Evolutionary conservation across 2,797 vertebrate genomes (phyloP).

Genomic region (Anisognathus igniventris): DNA sequence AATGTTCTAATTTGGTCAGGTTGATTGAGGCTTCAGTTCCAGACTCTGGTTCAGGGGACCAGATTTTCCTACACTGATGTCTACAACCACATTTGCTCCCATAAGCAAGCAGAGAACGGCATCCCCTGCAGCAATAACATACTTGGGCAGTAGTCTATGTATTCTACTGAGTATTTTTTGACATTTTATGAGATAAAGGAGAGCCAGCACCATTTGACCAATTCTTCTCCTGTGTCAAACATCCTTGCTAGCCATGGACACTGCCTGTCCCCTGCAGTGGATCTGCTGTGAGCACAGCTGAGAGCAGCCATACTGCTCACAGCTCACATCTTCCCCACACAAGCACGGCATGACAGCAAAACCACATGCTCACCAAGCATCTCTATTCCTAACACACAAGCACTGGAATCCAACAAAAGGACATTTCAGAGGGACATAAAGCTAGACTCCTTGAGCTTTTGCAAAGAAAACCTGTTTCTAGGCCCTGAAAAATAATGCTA

Average conservation of each 20-base stretch:
- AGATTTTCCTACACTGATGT: neutral
- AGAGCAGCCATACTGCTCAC: neutral
- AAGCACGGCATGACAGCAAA: neutral
- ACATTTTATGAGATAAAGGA: neutral
- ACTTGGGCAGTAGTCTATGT: neutral
- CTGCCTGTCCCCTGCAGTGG: neutral
- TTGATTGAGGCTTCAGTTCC: neutral
- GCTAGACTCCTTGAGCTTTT: neutral
- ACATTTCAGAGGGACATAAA: neutral
- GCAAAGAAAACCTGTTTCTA: neutral
- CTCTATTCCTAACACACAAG: neutral
- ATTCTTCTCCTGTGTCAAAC: neutral
- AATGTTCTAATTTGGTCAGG: neutral
- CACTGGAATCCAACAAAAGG: neutral
- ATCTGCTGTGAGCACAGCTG: fast-evolving
- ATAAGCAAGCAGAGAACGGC: neutral
- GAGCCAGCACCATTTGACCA: neutral
- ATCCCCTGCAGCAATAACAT: neutral
- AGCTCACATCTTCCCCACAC: neutral
- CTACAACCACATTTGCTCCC: fast-evolving
- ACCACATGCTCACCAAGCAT: neutral
- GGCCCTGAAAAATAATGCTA: neutral
- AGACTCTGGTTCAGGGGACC: neutral
- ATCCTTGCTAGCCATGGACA: neutral
- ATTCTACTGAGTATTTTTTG: neutral